Conservation (phyloP, 2,797 vertebrate species). For the Cephalopachus bancanus region DNA sequence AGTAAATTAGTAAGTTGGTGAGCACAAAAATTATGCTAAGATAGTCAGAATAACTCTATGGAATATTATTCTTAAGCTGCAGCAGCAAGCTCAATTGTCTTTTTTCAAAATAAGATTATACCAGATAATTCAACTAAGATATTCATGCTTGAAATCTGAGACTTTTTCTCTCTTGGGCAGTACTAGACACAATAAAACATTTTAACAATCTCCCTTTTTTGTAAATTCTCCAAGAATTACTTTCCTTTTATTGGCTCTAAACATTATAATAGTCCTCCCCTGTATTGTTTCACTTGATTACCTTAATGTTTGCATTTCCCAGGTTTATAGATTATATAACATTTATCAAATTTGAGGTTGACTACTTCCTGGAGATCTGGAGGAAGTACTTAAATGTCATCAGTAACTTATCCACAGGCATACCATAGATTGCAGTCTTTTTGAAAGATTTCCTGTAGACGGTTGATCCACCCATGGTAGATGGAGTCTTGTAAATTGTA, state of each 20-base stretch:
- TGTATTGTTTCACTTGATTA: conserved; percentile 29
- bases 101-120: conserved; percentile 49
- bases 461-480: neutral
- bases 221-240: conserved; percentile 31
- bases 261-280: neutral
- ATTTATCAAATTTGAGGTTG: conserved; percentile 24
- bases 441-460: conserved; percentile 55
- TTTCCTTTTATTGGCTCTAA: conserved; percentile 61
- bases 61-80: conserved; percentile 42
- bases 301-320: conserved; percentile 77
- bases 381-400: conserved; percentile 29
- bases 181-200: neutral
- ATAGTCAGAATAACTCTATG: conserved; percentile 18
- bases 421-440: neutral
- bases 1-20: neutral
- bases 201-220: neutral
- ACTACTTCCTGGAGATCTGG: conserved; percentile 65
- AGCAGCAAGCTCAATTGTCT: neutral
- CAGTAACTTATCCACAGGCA: conserved; percentile 11
- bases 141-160: conserved; percentile 27
- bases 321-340: conserved; percentile 70
- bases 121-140: conserved; percentile 45
- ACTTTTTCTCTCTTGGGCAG: neutral
- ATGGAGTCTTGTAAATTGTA: conserved; percentile 34
- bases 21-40: conserved; percentile 42